Conservation (phyloP, 2,113 vertebrate species). For the Pardalotus punctatus region DNA sequence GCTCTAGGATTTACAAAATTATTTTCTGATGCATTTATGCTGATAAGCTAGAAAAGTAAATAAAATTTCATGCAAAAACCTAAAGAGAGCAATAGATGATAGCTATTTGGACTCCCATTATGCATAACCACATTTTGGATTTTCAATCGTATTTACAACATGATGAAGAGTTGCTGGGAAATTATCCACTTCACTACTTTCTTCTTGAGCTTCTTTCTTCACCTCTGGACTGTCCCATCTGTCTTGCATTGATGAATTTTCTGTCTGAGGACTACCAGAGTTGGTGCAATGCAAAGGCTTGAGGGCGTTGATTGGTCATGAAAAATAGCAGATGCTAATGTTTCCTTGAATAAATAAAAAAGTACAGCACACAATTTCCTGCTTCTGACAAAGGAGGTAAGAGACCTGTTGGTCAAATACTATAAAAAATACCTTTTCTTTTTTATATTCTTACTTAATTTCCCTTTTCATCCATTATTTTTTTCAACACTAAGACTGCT, state of each 20-base stretch:
- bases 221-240: neutral
- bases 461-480: neutral
- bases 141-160: constrained; percentile 15
- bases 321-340: neutral
- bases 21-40: constrained; percentile 33
- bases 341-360: neutral
- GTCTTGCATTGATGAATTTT: neutral
- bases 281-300: neutral
- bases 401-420: neutral
- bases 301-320: neutral
- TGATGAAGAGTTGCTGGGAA: neutral
- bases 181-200: neutral
- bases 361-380: neutral
- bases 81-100: constrained; percentile 14
- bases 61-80: constrained; percentile 12
- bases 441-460: neutral
- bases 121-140: neutral
- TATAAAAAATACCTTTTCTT: neutral
- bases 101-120: neutral
- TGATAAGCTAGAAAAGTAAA: constrained; percentile 42
- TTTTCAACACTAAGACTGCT: neutral
- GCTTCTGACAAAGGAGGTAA: neutral
- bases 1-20: neutral
- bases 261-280: neutral
- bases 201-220: neutral